Evolutionary conservation across 2,888 invertebrate species (phyloP), one percentile per base, ranked within the genome.

Genomic region (Agrenia bidenticulata): DNA sequence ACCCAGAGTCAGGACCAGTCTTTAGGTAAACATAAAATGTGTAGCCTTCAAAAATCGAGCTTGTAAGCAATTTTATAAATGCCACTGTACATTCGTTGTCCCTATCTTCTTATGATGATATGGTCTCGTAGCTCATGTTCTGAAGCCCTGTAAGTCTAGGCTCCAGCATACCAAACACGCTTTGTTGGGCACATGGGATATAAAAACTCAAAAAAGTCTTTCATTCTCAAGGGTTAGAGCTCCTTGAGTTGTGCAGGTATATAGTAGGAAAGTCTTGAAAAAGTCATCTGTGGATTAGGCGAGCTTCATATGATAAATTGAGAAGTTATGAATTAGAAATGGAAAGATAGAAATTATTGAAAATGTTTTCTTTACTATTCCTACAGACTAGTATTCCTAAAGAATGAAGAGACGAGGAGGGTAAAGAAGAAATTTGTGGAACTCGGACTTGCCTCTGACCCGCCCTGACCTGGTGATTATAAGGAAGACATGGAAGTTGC

Each of bases 241-340:
- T 32, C 5, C 11, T 32, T 32, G 32, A 32, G 32, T 32, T 32
- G 4, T 32, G 4, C 32, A 32, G 32, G 15, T 17, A 15, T 17
- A 45, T 45, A 45, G 45, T 45, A 45, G 32, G 15, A 45, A 15
- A 45, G 45, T 45, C n/a, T 45, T 45, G 45, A 19, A n/a, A 39
- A 15, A 45, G 45, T 19, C 5, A 45, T 45, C 45, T 45, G 7
- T 17, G 15, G 45, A 19, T 9, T 4, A 19, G 32, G 11, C 32
- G 32, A 32, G 32, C 32, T 7, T 32, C 11, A 15, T 45, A 19
- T 45, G 19, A 15, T 5, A 45, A 19, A 45, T 17, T 45, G 45
- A 45, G 15, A 45, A 45, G 15, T 45, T 45, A 45, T 15, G n/a
- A 4, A 45, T 19, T 5, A 45, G 5, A 11, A n/a, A n/a, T n/a